phyloP scores from a whole-genome alignment of 2,113 vertebrate species.

The Bos javanicus region DNA sequence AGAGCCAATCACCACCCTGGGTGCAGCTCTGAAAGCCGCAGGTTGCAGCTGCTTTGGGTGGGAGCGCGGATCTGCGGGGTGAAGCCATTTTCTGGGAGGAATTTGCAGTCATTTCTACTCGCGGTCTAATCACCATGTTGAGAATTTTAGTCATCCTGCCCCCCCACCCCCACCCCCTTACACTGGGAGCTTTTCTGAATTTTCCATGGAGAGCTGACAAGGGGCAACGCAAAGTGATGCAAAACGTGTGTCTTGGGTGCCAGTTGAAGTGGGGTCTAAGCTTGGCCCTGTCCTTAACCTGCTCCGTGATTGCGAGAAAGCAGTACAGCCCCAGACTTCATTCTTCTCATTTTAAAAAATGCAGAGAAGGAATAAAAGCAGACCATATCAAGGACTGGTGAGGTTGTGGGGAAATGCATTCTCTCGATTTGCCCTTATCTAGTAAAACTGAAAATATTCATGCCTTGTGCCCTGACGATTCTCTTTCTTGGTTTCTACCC shows the following conservation, averaged over 20 bases:
- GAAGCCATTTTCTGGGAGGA: constrained; percentile 60
- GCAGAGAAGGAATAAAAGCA: background rate
- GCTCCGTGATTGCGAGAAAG: background rate
- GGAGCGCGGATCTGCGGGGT: background rate
- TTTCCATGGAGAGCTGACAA: background rate
- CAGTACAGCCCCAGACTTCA: background rate
- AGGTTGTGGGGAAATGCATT: background rate
- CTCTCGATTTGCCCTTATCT: background rate
- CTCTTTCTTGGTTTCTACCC: background rate
- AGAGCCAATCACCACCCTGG: background rate
- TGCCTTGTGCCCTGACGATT: background rate
- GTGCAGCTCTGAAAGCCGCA: background rate
- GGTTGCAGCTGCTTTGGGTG: background rate
- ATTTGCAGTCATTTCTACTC: background rate
- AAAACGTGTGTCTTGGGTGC: background rate
- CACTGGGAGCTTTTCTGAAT: background rate
- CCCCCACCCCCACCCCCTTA: background rate
- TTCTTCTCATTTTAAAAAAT: background rate
- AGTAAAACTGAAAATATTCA: background rate
- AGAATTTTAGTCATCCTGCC: background rate
- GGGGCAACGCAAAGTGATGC: too few species aligned
- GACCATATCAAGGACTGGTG: background rate
- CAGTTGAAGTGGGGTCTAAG: background rate
- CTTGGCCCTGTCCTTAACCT: background rate
- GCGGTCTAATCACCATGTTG: background rate